Evolutionary conservation across 1,140 invertebrate genomes (phyloP), one percentile per base, ranked within the genome.

Genomic region (Aphis craccivora): DNA sequence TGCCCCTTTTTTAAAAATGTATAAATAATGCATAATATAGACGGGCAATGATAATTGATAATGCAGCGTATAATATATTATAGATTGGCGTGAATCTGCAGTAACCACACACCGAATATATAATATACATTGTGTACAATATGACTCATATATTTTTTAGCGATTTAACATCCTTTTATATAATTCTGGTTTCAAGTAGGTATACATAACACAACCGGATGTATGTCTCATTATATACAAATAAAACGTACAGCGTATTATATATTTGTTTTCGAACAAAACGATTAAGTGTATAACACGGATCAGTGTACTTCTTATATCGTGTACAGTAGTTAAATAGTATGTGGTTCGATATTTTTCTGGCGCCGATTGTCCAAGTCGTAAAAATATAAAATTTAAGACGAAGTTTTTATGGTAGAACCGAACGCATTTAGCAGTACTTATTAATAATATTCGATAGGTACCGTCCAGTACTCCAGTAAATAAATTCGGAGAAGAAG

Each of bases 131-230:
- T n/a, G 6, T 76, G 60, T 14, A 76, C 60, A n/a, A 76, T 76
- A 76, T 76, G 60, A 67, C 60, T 76, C 60, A 76, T n/a, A 60
- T 14, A n/a, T 23, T 76, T 30, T 76, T 5, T 18, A n/a, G n/a
- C 60, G 60, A n/a, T 76, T 35, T 76, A 76, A 76, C 60, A 76
- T 76, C 60, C 60, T 76, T 76, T 76, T 76, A n/a, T n/a, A 76
- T 76, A 76, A 76, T 76, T 76, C 60, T 18, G 18, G 6, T 30
- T 76, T 1, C 30, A n/a, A 67, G 30, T 67, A n/a, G 1, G 8
- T 14, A 45, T 45, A 88, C 14, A n/a, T 45, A n/a, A 20, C n/a
- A 37, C 81, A 40, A 11, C 87, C 87, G 87, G 87, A 89, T 89
- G 40, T 43, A 43, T 76, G 30, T 76, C 48, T 89, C 20, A 48